Base-by-base conservation (phyloP, 2,113 vertebrate genomes). In the Peucedramus taeniatus region DNA sequence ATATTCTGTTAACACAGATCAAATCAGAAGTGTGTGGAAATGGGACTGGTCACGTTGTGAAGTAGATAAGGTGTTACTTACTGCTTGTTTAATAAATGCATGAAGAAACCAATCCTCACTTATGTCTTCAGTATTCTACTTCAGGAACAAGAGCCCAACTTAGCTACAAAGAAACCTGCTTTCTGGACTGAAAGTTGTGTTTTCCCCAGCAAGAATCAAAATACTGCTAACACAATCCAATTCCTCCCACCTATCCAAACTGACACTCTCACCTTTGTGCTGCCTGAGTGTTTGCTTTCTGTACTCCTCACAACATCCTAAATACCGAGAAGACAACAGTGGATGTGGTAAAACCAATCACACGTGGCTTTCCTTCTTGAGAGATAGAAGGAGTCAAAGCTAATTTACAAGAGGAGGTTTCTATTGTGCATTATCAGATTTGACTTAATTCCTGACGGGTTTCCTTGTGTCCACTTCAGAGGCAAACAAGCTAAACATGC, bases 41-140 rank as follows among this genome's bases (percentile, higher is more conserved):
- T 27, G 6, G 22, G 23, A 80, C 45, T 5, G 3, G 14, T 65
- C 61, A 42, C 0, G 0, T 21, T 12, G 4, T 60, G n/a, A 72
- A 87, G 35, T 13, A 31, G 45, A 30, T 79, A 60, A 78, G 11
- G 35, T 79, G 49, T n/a, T 72, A 40, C 27, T 75, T 68, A 84
- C 28, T 68, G n/a, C 45, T 88, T 80, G 22, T 28, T 57, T 72
- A 82, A 87, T 40, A 75, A 76, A 87, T 45, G 40, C 40, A 40
- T 9, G 13, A 72, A 57, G 70, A 39, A 91, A 72, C 5, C 8
- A 85, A 51, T 21, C 22, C 40, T 79, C 37, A 90, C 27, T 75
- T 85, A 51, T 17, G 22, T 63, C 61, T 90, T 90, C 53, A 88
- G 10, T 57, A 79, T 37, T 53, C 53, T 90, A 61, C 72, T 68